Conservation (phyloP, 2,888 invertebrate species). For the Cosmia trapezina region DNA sequence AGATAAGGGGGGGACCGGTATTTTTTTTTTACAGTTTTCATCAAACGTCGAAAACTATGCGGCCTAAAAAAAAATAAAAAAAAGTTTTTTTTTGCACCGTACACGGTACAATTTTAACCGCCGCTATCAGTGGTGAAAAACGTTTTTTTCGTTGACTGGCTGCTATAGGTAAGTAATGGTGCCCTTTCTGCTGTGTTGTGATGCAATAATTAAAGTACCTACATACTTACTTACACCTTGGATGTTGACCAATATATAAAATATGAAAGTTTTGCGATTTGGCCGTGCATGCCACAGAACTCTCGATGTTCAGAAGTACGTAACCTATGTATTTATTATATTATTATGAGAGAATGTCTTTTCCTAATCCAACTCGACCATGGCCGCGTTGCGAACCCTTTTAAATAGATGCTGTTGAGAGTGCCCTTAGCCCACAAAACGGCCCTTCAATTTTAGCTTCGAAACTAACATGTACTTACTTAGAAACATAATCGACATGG, state of each 20-base stretch:
- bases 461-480: not conserved
- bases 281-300: not conserved
- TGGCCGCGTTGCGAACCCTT: constrained; percentile 13
- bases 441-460: constrained; percentile 26
- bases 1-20: too few relatives aligned
- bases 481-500: not conserved
- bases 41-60: too few relatives aligned
- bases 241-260: not conserved
- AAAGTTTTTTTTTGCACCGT: too few relatives aligned
- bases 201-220: not conserved
- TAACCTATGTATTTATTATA: too few relatives aligned
- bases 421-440: constrained; percentile 30
- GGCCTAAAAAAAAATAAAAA: too few relatives aligned
- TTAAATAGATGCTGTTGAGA: constrained; percentile 19
- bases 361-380: constrained; percentile 18
- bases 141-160: too few relatives aligned
- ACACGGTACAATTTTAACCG: too few relatives aligned
- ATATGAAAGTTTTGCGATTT: not conserved
- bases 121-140: too few relatives aligned
- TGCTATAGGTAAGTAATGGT: too few relatives aligned
- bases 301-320: not conserved
- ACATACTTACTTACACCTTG: not conserved
- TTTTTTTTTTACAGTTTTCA: too few relatives aligned
- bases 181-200: too few relatives aligned
- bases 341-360: constrained; percentile 26